Conservation (phyloP, 2,797 vertebrate genomes). For the Rhinoraja longicauda region DNA sequence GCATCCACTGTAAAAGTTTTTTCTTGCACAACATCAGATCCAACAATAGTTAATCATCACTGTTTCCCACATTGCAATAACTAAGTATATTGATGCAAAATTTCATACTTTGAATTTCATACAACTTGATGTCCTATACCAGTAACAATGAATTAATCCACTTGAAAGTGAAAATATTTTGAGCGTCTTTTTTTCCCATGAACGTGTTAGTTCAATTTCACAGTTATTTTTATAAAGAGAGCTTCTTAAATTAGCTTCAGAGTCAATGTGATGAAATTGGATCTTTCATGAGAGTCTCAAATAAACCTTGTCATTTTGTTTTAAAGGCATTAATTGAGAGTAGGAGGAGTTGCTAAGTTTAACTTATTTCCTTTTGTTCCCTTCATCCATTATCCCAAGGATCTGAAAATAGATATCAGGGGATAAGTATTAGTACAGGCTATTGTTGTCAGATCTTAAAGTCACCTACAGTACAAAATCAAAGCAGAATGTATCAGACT, state of each 20-base stretch:
- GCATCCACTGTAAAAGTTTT: not conserved
- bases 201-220: not conserved
- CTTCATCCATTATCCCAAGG: not conserved
- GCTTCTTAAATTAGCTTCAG: not conserved
- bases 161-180: conserved; percentile 4
- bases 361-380: not conserved
- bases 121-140: not conserved
- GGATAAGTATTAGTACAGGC: not conserved
- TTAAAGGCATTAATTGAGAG: not conserved
- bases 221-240: not conserved
- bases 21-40: not conserved
- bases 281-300: not conserved
- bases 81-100: conserved; percentile 7
- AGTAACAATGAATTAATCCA: not conserved
- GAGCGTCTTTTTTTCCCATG: not conserved
- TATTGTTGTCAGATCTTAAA: not conserved
- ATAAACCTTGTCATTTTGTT: not conserved
- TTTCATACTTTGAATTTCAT: not conserved
- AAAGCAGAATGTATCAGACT: no score
- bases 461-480: not conserved
- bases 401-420: not conserved
- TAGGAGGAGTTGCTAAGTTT: not conserved
- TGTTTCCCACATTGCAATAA: not conserved
- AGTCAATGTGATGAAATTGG: not conserved
- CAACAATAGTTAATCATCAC: not conserved